Conservation (phyloP, 2,888 invertebrate genomes). For the Malthinus flaveolus region DNA sequence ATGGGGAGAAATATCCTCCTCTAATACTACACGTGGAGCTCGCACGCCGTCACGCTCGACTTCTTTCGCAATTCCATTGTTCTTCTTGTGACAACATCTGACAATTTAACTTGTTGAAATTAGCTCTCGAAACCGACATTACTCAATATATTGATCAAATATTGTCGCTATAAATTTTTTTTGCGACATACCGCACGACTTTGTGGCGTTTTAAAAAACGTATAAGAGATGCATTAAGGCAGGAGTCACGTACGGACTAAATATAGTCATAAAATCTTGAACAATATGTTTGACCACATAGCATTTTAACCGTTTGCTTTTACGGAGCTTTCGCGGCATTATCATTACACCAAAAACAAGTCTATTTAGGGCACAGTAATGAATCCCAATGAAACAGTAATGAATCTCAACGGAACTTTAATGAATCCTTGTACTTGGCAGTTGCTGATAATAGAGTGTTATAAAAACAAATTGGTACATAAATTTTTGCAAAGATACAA, state of each 20-base stretch:
- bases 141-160: slow-evolving; percentile 33
- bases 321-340: slow-evolving; percentile 21
- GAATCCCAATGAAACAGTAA: slow-evolving; percentile 28
- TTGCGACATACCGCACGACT: slow-evolving; percentile 17
- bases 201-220: slow-evolving; percentile 11
- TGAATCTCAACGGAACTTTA: slow-evolving; percentile 28
- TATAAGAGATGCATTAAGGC: slow-evolving; percentile 21
- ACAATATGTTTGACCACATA: slow-evolving; percentile 26
- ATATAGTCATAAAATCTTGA: slow-evolving; percentile 30
- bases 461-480: slow-evolving; percentile 16
- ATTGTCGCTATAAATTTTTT: slow-evolving; percentile 32
- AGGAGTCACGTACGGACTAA: slow-evolving; percentile 22
- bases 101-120: slow-evolving; percentile 27
- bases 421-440: slow-evolving; percentile 23
- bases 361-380: slow-evolving; percentile 25
- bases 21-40: slow-evolving; percentile 31
- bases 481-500: slow-evolving; percentile 4
- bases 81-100: slow-evolving; percentile 27
- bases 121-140: slow-evolving; percentile 28
- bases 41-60: slow-evolving; percentile 31
- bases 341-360: slow-evolving; percentile 28
- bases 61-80: slow-evolving; percentile 33
- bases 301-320: slow-evolving; percentile 24
- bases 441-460: slow-evolving; percentile 22
- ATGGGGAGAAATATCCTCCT: slow-evolving; percentile 23